Evolutionary conservation across 2,113 vertebrate genomes (phyloP).

Genomic region (Cyprinodon variegatus): DNA sequence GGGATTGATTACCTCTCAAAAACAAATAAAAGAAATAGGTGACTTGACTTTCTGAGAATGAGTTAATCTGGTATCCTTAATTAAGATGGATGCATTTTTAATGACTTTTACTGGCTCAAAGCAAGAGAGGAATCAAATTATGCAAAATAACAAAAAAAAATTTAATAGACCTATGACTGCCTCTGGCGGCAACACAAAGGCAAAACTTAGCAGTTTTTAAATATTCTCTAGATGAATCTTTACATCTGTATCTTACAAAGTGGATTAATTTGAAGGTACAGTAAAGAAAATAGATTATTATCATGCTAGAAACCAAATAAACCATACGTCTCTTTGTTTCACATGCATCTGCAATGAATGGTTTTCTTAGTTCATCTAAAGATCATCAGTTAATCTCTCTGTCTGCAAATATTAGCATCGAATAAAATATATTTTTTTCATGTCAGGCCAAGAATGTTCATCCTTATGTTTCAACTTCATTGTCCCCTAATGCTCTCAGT

Average conservation of each 20-base stretch:
- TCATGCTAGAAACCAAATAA: neutral
- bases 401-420: slow-evolving; percentile 15
- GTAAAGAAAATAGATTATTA: neutral
- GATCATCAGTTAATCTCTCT: neutral
- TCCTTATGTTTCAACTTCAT: slow-evolving; percentile 18
- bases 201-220: slow-evolving; percentile 55
- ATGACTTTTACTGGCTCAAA: slow-evolving; percentile 58
- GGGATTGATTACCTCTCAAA: slow-evolving; percentile 3
- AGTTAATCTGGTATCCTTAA: slow-evolving; percentile 61
- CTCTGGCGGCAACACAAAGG: slow-evolving; percentile 37
- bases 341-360: neutral
- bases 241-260: slow-evolving; percentile 40
- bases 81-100: slow-evolving; percentile 80
- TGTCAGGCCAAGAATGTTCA: slow-evolving; percentile 19
- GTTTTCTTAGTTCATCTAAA: slow-evolving; percentile 3
- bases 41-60: slow-evolving; percentile 27
- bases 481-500: neutral
- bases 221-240: slow-evolving; percentile 35
- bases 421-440: slow-evolving; percentile 20
- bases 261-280: neutral
- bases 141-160: slow-evolving; percentile 70
- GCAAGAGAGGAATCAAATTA: slow-evolving; percentile 69
- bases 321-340: neutral
- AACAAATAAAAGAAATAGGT: slow-evolving; percentile 13
- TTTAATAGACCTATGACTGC: slow-evolving; percentile 49